phyloP scores from a whole-genome alignment of 2,113 vertebrate genomes.

The Regulus satrapa region DNA sequence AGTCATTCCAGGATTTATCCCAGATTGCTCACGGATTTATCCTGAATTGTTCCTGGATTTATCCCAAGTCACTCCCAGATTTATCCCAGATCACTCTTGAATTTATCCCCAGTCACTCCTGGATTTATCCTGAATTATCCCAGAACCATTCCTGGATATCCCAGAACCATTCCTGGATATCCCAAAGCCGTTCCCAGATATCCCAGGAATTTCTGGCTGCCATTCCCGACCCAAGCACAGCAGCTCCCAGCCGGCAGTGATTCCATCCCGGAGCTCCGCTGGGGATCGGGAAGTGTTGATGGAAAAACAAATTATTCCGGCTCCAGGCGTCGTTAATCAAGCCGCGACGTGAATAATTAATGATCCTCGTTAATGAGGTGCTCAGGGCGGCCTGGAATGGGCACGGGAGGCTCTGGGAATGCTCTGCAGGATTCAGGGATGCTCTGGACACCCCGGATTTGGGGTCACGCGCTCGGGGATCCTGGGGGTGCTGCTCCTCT shows the following conservation, averaged over 20 bases:
- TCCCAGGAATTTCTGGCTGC: not conserved
- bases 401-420: accelerated
- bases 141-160: not conserved
- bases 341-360: not conserved
- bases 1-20: not conserved
- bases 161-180: not conserved
- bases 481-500: too few relatives aligned
- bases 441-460: accelerated
- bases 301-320: not conserved
- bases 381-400: not conserved
- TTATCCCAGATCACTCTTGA: not conserved
- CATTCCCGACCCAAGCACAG: not conserved
- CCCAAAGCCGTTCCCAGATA: too few relatives aligned
- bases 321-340: not conserved
- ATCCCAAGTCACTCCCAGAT: accelerated
- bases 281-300: not conserved
- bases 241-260: not conserved
- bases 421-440: accelerated
- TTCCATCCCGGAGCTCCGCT: not conserved
- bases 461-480: too few relatives aligned
- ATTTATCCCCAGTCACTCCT: not conserved
- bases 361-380: not conserved
- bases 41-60: accelerated
- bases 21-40: accelerated
- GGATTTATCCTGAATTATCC: not conserved